A percentile compares a stretch with the other conserved stretches of the same genome.
Evolutionary conservation across 2,888 invertebrate genomes (phyloP).

Genomic region (Pomacea canaliculata): DNA sequence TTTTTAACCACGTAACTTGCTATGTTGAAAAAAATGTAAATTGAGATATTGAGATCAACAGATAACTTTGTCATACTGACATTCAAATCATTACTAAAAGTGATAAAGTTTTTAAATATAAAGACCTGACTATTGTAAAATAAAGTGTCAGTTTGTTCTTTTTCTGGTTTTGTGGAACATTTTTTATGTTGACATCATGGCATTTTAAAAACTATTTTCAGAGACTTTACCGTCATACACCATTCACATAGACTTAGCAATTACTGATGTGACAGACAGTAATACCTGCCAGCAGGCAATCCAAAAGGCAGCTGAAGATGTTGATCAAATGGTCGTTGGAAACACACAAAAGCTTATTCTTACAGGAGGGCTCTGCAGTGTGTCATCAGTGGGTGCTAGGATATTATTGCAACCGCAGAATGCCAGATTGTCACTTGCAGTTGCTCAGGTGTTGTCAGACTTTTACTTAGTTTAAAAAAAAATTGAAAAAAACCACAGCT

Average conservation of each 20-base stretch:
- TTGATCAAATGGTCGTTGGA: slow-evolving; percentile 11
- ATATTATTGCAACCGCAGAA: slow-evolving; percentile 7
- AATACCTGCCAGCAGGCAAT: slow-evolving; percentile 4
- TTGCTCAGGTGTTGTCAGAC: background rate
- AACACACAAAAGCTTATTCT: slow-evolving; percentile 1
- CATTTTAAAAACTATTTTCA: background rate
- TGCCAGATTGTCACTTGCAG: background rate
- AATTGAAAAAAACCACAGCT: too few species aligned
- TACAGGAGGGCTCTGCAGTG: slow-evolving; percentile 18
- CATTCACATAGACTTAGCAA: slow-evolving; percentile 10
- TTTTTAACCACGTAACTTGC: too few species aligned
- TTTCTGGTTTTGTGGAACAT: too few species aligned
- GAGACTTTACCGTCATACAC: slow-evolving; percentile 23
- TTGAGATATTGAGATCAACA: too few species aligned
- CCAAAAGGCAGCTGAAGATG: background rate
- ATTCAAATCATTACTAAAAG: too few species aligned
- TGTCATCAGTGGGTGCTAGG: slow-evolving; percentile 2
- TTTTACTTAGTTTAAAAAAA: too few species aligned
- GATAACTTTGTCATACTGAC: too few species aligned
- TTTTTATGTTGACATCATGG: too few species aligned
- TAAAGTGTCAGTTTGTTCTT: too few species aligned
- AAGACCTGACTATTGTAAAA: too few species aligned
- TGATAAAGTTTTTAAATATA: too few species aligned
- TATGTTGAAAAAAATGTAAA: too few species aligned
- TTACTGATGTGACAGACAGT: background rate